A percentile compares a stretch with the other conserved stretches of the same genome.
Conservation (phyloP, 2,888 invertebrate species). For the Eupithecia subumbrata region DNA sequence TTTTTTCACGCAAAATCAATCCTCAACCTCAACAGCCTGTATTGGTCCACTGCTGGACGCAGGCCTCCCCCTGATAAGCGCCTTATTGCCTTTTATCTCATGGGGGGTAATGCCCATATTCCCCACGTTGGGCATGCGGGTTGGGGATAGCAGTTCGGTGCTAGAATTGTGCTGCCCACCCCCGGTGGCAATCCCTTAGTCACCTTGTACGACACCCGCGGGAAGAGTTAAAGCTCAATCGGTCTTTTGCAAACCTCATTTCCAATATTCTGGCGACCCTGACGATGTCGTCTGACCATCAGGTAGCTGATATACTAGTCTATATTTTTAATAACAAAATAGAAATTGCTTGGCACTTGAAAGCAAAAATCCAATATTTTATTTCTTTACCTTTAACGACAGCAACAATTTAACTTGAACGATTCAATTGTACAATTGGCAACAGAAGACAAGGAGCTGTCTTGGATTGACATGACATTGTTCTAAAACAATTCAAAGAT, state of each 20-base stretch:
- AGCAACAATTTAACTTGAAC: not conserved
- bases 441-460: not conserved
- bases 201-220: too few species aligned
- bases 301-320: not conserved
- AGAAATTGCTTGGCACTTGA: not conserved
- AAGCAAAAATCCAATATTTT: not conserved
- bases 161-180: too few species aligned
- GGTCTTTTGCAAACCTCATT: not conserved
- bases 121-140: too few species aligned
- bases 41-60: too few species aligned
- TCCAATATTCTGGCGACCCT: not conserved
- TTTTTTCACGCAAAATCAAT: too few species aligned
- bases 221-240: too few species aligned
- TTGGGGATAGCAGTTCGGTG: too few species aligned
- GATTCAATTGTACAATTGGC: not conserved
- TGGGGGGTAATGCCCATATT: too few species aligned
- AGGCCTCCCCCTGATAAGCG: too few species aligned
- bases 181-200: too few species aligned
- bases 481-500: conserved; percentile 3
- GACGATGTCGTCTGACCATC: not conserved
- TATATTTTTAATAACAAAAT: not conserved
- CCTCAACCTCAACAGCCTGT: too few species aligned
- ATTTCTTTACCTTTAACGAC: not conserved
- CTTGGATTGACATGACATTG: conserved; percentile 17
- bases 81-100: too few species aligned